These are phyloP conservation scores for Probosciger aterrimus DNA, from an alignment of 2,113 vertebrate species.

Conservation along the genomic window DNA sequence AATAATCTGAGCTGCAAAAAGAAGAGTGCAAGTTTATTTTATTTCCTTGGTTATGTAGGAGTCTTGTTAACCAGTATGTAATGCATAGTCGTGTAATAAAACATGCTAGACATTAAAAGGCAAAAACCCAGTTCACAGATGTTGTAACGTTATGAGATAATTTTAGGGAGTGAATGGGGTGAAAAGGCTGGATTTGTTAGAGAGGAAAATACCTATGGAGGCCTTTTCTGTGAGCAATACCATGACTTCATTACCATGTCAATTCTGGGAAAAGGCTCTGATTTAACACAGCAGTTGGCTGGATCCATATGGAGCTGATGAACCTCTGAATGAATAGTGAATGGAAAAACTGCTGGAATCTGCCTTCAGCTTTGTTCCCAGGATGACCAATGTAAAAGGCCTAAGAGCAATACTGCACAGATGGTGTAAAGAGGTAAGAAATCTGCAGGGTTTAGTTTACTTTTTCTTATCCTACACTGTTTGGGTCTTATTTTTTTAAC, in stretches of 20 bases:
- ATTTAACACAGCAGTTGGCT: conserved; percentile 89
- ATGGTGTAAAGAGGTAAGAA: conserved; percentile 86
- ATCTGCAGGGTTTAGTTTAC: conserved; percentile 56
- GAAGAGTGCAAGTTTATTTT: conserved; percentile 22
- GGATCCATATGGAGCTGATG: conserved; percentile 88
- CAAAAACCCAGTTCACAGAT: conserved; percentile 78
- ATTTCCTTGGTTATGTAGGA: conserved; percentile 39
- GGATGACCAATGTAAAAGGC: conserved; percentile 90
- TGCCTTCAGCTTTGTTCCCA: conserved; percentile 92
- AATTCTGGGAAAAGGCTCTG: conserved; percentile 84
- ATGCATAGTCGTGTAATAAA: conserved; percentile 46
- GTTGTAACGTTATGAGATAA: conserved; percentile 81
- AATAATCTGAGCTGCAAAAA: not conserved
- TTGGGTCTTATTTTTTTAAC: not conserved
- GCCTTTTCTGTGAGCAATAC: conserved; percentile 74
- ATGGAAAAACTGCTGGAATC: conserved; percentile 94
- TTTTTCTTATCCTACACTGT: conserved; percentile 33
- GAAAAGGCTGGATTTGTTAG: conserved; percentile 78
- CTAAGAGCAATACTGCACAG: conserved; percentile 82
- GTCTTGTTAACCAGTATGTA: conserved; percentile 46
- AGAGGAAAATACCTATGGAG: conserved; percentile 77
- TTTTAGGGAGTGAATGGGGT: conserved; percentile 77
- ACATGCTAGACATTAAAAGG: conserved; percentile 66
- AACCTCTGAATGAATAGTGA: conserved; percentile 94
- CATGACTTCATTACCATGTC: conserved; percentile 95